Evolutionary conservation across 2,797 vertebrate genomes (phyloP), one percentile per base, ranked within the genome.

Genomic region (Xenopus petersii): DNA sequence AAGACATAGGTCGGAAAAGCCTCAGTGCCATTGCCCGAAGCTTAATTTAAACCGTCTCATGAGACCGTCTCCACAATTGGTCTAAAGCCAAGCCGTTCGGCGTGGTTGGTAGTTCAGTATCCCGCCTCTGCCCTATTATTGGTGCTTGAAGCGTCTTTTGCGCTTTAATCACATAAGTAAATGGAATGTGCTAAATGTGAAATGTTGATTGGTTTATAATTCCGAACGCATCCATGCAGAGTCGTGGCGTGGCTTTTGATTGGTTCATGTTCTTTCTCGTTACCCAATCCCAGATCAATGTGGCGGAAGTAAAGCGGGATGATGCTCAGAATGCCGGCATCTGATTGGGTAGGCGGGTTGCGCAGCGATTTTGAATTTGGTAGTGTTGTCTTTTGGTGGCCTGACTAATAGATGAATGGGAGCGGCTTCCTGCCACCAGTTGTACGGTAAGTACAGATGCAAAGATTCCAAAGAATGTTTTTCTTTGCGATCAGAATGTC

Each of bases 331-430:
- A 15, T 56, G 4, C 0, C 7, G 12, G 2, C 13, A 55, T 82
- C 17, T 15, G 64, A 88, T 91, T 91, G 89, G 89, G 62, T 66
- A 47, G 0, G 2, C 3, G 2, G 21, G 70, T n/a, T 64, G 77
- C 63, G 67, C 70, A 81, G 82, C 81, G 80, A 83, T 83, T 89
- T 91, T 89, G 86, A 90, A 91, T 86, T 80, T 79, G 56, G 65
- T 46, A 73, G 69, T 56, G 59, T 16, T 68, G 51, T 24, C 67
- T 12, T 30, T 58, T 6, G 10, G 21, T 8, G 16, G 7, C 16
- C 26, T 8, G 64, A 21, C 65, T 42, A 15, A 13, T 63, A 26
- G 30, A 64, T 13, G 62, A 15, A 64, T 17, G 58, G 66, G 16
- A 64, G 59, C 17, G 36, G 62, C 55, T 17, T 46, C 5, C 48